Evolutionary conservation across 2,797 vertebrate genomes (phyloP).

Genomic region (Phrynocephalus guinanensis): DNA sequence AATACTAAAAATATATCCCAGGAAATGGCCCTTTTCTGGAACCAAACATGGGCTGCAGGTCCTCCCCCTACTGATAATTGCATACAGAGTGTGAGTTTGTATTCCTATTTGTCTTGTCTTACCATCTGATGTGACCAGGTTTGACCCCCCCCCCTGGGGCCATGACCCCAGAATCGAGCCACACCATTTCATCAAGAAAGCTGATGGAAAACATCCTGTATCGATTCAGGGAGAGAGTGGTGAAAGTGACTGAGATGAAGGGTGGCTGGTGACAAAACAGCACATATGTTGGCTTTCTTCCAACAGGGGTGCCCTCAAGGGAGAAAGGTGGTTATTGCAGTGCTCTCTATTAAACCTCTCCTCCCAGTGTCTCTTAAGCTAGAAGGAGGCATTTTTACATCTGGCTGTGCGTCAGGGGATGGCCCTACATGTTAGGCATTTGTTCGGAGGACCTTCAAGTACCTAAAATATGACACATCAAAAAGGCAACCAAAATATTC

Average conservation of each 20-base stretch:
- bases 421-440: background rate
- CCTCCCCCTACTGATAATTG: no score
- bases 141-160: background rate
- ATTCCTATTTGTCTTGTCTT: background rate
- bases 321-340: background rate
- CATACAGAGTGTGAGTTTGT: background rate
- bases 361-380: background rate
- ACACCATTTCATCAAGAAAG: constrained; percentile 1
- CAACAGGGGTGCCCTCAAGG: constrained; percentile 2
- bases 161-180: background rate
- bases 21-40: no score
- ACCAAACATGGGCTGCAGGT: no score
- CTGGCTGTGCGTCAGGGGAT: background rate
- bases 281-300: background rate
- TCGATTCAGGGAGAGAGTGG: background rate
- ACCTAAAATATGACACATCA: background rate
- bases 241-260: background rate
- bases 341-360: background rate
- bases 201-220: background rate
- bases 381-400: background rate
- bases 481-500: background rate
- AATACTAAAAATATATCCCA: background rate
- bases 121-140: background rate
- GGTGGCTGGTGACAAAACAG: background rate
- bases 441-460: background rate